These are phyloP conservation scores for Chlamydotis undulata DNA, from an alignment of 2,113 vertebrate species.

Conservation along the genomic window DNA sequence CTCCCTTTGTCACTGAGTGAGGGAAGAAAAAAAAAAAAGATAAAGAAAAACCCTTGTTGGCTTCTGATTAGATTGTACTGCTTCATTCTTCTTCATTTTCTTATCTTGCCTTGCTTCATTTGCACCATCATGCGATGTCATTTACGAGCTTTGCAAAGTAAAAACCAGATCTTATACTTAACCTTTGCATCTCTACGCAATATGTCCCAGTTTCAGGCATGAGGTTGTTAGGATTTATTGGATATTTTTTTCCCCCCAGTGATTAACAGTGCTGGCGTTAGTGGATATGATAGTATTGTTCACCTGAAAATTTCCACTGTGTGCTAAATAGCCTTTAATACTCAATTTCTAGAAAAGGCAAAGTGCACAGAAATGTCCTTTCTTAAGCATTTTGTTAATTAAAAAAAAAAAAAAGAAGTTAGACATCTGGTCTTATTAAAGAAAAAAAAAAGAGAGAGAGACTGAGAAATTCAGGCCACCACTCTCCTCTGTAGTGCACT, in stretches of 20 bases:
- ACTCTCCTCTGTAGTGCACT: not conserved
- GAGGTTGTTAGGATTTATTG: constrained; percentile 8
- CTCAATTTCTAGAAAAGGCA: not conserved
- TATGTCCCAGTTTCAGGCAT: constrained; percentile 71
- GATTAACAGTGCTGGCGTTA: not conserved
- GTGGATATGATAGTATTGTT: not conserved
- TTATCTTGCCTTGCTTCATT: constrained; percentile 77
- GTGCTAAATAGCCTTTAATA: not conserved
- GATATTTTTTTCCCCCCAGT: not conserved
- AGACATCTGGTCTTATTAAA: not conserved
- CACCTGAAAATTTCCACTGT: not conserved
- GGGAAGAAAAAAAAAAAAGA: not conserved
- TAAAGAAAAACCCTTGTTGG: not conserved
- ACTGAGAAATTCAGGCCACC: constrained; percentile 8
- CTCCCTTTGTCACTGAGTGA: constrained; percentile 40
- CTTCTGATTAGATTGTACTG: constrained; percentile 62
- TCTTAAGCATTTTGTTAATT: not conserved
- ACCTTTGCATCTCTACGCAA: constrained; percentile 55
- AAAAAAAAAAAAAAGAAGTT: not conserved
- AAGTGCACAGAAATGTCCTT: not conserved
- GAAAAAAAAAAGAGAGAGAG: not conserved
- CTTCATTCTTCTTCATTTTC: constrained; percentile 81
- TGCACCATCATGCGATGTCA: constrained; percentile 74
- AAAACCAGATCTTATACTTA: constrained; percentile 59
- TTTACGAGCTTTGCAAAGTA: constrained; percentile 73